Percentiles rank a stretch among this genome's conserved stretches.
Evolutionary conservation across 2,888 invertebrate genomes (phyloP).

Genomic region (Anoplius nigerrimus): DNA sequence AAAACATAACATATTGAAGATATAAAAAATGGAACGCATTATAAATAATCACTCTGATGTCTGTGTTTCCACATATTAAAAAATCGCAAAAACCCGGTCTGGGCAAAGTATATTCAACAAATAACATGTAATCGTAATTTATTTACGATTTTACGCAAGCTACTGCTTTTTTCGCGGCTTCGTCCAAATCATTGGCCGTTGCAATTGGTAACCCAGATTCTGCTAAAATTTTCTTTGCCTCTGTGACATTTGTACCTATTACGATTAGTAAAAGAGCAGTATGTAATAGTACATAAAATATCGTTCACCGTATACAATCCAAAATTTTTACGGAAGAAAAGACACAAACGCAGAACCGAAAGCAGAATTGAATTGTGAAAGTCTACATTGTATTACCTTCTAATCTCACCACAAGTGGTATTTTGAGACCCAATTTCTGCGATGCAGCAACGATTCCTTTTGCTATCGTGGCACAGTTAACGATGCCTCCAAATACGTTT

Average conservation of each 20-base stretch:
- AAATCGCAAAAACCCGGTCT: constrained; percentile 28
- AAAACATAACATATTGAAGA: no score
- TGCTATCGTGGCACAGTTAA: constrained; percentile 98
- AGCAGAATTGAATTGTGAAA: not conserved
- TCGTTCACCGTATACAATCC: constrained; percentile 5
- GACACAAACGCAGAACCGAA: not conserved
- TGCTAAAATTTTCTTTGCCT: constrained; percentile 88
- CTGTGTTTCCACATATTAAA: not conserved
- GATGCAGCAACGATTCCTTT: constrained; percentile 95
- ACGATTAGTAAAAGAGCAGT: constrained; percentile 29
- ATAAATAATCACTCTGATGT: no score
- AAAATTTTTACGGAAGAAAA: not conserved
- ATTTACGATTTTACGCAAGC: constrained; percentile 50
- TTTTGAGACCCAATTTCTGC: constrained; percentile 84
- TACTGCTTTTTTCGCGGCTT: constrained; percentile 94
- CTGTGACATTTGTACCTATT: constrained; percentile 87
- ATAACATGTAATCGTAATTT: not conserved
- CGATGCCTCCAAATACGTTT: constrained; percentile 99
- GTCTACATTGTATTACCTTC: constrained; percentile 83
- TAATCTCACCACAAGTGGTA: constrained; percentile 94
- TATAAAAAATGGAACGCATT: no score
- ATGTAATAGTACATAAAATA: constrained; percentile 28
- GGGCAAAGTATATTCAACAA: constrained; percentile 9
- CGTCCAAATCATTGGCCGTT: constrained; percentile 90
- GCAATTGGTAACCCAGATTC: constrained; percentile 90